phyloP scores from a whole-genome alignment of 1,140 invertebrate species.

The Agraylea sexmaculata region DNA sequence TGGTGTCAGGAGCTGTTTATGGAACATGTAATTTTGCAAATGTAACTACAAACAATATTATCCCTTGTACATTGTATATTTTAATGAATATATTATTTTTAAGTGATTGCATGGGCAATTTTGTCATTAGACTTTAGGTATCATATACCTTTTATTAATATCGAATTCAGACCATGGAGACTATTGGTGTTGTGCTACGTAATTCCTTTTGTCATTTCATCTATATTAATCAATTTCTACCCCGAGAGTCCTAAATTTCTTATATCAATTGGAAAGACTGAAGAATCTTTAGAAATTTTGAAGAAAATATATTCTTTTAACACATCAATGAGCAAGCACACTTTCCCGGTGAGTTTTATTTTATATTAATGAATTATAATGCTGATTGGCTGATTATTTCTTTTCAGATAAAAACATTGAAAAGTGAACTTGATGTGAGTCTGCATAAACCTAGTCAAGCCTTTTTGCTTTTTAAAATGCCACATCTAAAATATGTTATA shows the following conservation, averaged over 20 bases:
- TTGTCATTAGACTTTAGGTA: slow-evolving; percentile 34
- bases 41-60: too few species aligned
- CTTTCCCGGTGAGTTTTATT: slow-evolving; percentile 16
- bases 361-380: too few species aligned
- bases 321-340: slow-evolving; percentile 24
- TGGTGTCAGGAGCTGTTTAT: too few species aligned
- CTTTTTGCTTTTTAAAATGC: slow-evolving; percentile 31
- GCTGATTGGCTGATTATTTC: background rate
- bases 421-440: too few species aligned
- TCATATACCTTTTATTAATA: slow-evolving; percentile 23
- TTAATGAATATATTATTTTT: too few species aligned
- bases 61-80: background rate
- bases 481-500: slow-evolving; percentile 32
- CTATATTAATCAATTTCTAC: slow-evolving; percentile 35
- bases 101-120: slow-evolving; percentile 44
- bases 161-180: slow-evolving; percentile 45
- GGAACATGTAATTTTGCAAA: too few species aligned
- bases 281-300: slow-evolving; percentile 43
- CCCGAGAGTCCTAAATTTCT: slow-evolving; percentile 63
- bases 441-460: slow-evolving; percentile 35
- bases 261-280: slow-evolving; percentile 39
- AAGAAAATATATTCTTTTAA: slow-evolving; percentile 43
- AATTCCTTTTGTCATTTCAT: slow-evolving; percentile 35
- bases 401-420: slow-evolving; percentile 6
- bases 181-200: slow-evolving; percentile 40